Evolutionary conservation across 2,888 invertebrate species (phyloP).

Genomic region (Margaritifera margaritifera): DNA sequence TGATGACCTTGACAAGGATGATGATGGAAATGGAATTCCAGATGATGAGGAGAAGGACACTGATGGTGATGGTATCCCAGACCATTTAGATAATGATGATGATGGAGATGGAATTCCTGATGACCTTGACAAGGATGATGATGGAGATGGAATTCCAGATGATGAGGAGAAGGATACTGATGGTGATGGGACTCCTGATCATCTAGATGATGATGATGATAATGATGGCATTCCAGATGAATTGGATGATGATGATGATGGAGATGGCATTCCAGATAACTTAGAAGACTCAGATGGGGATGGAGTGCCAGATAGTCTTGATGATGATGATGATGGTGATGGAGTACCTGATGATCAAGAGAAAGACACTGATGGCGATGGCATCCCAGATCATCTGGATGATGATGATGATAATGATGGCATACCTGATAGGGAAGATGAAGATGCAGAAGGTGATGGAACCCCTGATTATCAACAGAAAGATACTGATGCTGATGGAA

Average conservation of each 20-base stretch:
- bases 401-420: conserved; percentile 61
- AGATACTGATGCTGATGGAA: conserved; percentile 65
- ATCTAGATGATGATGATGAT: conserved; percentile 54
- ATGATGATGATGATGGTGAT: conserved; percentile 61
- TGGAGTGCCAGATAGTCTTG: conserved; percentile 61
- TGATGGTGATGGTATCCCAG: conserved; percentile 62
- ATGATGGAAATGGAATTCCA: conserved; percentile 63
- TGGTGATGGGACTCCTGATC: conserved; percentile 63
- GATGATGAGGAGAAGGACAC: conserved; percentile 57
- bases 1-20: conserved; percentile 54
- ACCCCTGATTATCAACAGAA: conserved; percentile 52
- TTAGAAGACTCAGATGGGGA: conserved; percentile 59
- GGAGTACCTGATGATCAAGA: conserved; percentile 59
- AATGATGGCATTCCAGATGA: conserved; percentile 66
- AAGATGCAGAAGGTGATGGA: conserved; percentile 55
- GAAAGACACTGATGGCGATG: conserved; percentile 54
- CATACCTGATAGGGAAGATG: conserved; percentile 51
- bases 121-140: conserved; percentile 45
- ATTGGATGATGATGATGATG: conserved; percentile 53
- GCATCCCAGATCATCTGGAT: conserved; percentile 56
- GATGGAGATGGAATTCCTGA: conserved; percentile 60
- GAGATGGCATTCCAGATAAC: conserved; percentile 67
- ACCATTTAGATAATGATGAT: conserved; percentile 43
- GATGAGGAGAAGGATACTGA: conserved; percentile 53
- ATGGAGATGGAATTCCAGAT: conserved; percentile 64